Evolutionary conservation across 2,113 vertebrate species (phyloP).

Genomic region (Xenopus laevis): DNA sequence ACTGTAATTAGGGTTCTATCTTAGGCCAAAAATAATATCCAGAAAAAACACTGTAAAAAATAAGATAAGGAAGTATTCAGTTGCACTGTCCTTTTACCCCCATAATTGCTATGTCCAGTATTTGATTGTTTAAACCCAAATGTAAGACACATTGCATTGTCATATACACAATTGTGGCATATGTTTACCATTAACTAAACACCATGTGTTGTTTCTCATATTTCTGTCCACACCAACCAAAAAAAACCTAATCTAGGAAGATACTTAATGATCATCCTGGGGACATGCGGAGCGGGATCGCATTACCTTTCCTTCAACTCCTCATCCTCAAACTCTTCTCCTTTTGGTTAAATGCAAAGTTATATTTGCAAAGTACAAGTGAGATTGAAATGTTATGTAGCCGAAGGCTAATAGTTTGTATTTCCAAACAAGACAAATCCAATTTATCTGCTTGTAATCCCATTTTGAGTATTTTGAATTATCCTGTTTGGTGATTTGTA

Average conservation of each 20-base stretch:
- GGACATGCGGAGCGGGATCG: not conserved
- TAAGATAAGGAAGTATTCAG: no score
- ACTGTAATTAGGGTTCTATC: no score
- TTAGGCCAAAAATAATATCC: no score
- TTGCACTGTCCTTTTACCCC: no score
- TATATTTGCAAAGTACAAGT: not conserved
- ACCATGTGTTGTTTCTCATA: not conserved
- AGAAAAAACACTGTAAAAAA: no score
- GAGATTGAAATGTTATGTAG: not conserved
- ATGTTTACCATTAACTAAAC: not conserved
- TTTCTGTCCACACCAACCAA: not conserved
- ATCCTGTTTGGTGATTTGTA: no score
- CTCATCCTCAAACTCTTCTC: not conserved
- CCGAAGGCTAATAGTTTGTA: conserved; percentile 11
- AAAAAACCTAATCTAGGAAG: not conserved
- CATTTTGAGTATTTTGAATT: conserved; percentile 4
- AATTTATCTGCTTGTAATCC: conserved; percentile 20
- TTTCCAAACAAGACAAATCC: conserved; percentile 19
- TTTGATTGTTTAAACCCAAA: no score
- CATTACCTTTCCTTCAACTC: not conserved
- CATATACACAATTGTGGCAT: not conserved
- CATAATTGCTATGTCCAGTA: no score
- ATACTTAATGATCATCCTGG: not conserved
- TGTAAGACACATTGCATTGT: not conserved
- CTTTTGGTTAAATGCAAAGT: conserved; percentile 1